A percentile compares a stretch with the other conserved stretches of the same genome.
Conservation (phyloP, 2,113 vertebrate genomes). For the Prinia subflava region DNA sequence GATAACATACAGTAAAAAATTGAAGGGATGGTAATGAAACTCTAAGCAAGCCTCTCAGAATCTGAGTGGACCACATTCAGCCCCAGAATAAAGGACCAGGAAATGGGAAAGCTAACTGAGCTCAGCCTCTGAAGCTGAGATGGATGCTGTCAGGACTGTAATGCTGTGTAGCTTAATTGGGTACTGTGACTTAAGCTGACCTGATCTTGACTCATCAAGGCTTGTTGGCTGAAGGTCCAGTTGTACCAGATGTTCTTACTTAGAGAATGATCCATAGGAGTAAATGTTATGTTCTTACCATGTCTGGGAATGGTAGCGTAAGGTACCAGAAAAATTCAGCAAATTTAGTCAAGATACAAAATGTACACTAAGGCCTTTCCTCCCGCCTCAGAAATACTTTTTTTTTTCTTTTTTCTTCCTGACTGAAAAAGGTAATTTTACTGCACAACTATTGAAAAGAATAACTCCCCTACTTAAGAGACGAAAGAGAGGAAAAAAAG, state of each 20-base stretch:
- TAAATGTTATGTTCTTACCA: not conserved
- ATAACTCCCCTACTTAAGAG: not conserved
- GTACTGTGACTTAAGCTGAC: not conserved
- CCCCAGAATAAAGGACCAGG: not conserved
- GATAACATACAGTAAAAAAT: not conserved
- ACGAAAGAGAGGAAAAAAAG: not conserved
- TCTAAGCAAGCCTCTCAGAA: not conserved
- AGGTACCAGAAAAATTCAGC: slow-evolving; percentile 2
- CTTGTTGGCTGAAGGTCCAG: not conserved
- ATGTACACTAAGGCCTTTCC: not conserved
- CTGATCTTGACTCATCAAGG: not conserved
- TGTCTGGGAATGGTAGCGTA: not conserved
- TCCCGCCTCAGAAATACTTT: not conserved
- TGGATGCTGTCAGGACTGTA: not conserved
- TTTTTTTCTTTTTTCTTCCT: not conserved
- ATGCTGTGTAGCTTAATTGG: not conserved
- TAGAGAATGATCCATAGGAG: not conserved
- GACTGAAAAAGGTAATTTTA: not conserved
- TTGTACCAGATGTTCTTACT: slow-evolving; percentile 6
- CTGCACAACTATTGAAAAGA: not conserved
- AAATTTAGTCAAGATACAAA: not conserved
- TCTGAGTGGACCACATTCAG: not conserved
- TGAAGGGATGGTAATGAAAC: not conserved
- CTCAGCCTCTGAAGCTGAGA: not conserved
- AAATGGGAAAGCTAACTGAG: not conserved